Evolutionary conservation across 2,888 invertebrate species (phyloP).

Genomic region (Caenorhabditis becei): DNA sequence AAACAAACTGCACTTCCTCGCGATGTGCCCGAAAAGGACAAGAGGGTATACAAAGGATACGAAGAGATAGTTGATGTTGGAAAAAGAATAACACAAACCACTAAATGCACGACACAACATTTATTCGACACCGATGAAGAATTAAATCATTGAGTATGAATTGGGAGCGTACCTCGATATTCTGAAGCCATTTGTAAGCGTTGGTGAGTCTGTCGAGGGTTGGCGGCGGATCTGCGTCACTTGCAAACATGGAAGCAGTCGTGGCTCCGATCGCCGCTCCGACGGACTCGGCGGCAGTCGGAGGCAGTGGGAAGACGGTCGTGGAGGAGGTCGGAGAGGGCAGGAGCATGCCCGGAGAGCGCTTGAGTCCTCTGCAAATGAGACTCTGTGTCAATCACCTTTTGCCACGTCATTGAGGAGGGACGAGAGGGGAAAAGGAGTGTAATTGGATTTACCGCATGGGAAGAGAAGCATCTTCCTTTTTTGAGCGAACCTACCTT

Average conservation of each 20-base stretch:
- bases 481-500: slow-evolving; percentile 40
- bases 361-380: slow-evolving; percentile 76
- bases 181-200: slow-evolving; percentile 66
- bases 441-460: slow-evolving; percentile 18
- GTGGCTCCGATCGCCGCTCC: slow-evolving; percentile 55
- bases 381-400: slow-evolving; percentile 30
- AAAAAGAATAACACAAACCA: slow-evolving; percentile 27
- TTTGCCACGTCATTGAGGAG: slow-evolving; percentile 18
- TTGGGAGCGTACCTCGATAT: slow-evolving; percentile 60
- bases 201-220: slow-evolving; percentile 57
- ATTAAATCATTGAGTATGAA: slow-evolving; percentile 10
- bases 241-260: slow-evolving; percentile 52
- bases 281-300: slow-evolving; percentile 53
- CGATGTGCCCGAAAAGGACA: slow-evolving; percentile 5
- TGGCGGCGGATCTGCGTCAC: slow-evolving; percentile 32
- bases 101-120: slow-evolving; percentile 38
- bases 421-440: neutral
- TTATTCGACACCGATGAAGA: slow-evolving; percentile 7
- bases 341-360: slow-evolving; percentile 82
- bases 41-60: neutral
- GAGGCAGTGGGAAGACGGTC: slow-evolving; percentile 44
- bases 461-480: neutral
- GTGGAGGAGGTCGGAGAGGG: slow-evolving; percentile 55
- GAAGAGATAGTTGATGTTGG: neutral
- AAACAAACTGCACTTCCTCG: slow-evolving; percentile 18